These are phyloP conservation scores for Epinephelus cyanopodus DNA, from an alignment of 2,113 vertebrate genomes.

Conservation along the genomic window DNA sequence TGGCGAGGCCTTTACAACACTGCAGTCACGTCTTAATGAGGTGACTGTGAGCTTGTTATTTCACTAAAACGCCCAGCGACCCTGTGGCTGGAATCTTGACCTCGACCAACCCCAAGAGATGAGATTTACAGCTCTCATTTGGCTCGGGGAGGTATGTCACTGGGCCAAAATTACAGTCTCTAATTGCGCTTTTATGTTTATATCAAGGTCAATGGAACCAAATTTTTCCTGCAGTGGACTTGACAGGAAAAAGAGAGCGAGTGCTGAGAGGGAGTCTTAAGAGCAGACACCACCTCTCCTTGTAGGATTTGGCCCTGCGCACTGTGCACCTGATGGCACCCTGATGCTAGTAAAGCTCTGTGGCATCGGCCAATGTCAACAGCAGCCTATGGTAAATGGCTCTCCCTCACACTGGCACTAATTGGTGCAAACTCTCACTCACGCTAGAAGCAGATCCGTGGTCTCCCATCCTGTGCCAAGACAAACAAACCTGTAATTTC, in stretches of 20 bases:
- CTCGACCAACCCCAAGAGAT: constrained; percentile 67
- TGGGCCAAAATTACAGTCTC: constrained; percentile 57
- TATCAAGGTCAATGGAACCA: constrained; percentile 64
- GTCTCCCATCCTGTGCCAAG: constrained; percentile 85
- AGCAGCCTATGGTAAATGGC: constrained; percentile 71
- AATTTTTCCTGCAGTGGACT: constrained; percentile 42
- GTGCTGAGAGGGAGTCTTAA: constrained; percentile 36
- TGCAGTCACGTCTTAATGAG: constrained; percentile 71
- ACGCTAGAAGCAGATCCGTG: constrained; percentile 73
- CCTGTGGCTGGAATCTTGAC: constrained; percentile 67
- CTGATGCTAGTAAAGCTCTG: constrained; percentile 65
- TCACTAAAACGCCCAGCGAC: constrained; percentile 62
- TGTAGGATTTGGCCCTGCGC: constrained; percentile 53
- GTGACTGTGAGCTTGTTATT: constrained; percentile 75
- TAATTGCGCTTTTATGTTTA: constrained; percentile 73
- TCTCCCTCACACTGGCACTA: constrained; percentile 73
- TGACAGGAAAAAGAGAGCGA: constrained; percentile 47
- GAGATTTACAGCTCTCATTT: constrained; percentile 72
- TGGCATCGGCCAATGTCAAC: constrained; percentile 79
- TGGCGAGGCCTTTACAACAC: constrained; percentile 56
- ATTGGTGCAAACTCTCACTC: constrained; percentile 79
- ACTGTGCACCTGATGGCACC: constrained; percentile 73
- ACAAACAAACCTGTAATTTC: constrained; percentile 86
- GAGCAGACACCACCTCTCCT: constrained; percentile 42
- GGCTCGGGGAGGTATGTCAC: constrained; percentile 51